Base-by-base conservation (phyloP, 2,888 invertebrate species). In the Polymixis lichenea region DNA sequence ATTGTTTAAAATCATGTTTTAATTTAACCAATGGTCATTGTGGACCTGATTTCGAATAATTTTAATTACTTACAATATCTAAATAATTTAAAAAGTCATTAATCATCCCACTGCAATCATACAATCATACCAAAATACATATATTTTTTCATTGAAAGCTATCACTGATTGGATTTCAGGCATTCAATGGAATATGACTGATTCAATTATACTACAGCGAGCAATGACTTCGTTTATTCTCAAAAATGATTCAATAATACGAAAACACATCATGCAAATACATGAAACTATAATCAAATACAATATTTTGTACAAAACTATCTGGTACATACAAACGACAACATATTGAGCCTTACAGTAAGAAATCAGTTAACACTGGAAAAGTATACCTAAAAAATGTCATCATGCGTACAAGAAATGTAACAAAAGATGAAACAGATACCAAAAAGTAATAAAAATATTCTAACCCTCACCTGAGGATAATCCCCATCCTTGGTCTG, bases 401-500 rank as follows among this genome's bases (percentile, higher is more conserved):
- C 43, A 17, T 19, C 43, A 6, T 43, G 43, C 6, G 11, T 22
- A 38, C 13, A 32, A 53, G 0, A 62, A 73, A 56, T 32, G 49
- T 32, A 28, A 64, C 11, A 62, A 8, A 78, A 49, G 1, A n/a
- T 0, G 9, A 32, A 51, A 46, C 11, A 7, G 6, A 56, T 46
- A 32, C 5, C 55, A 74, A 38, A 67, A 64, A 67, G 25, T 75
- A 51, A 56, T 76, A 79, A 80, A 83, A 81, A 73, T 38, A 76
- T 78, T 71, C 76, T 84, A 84, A 77, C 75, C 77, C 88, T 95
- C 92, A 98, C 98, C 97, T 98, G 98, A 19, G 99, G 98, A 94
- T 98, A 98, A 91, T 98, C 98, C 7, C 99, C 98, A 88, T 99
- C 98, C 91, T 98, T 98, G 25, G 98, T 98, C 94, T 99, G 99